Percentiles rank a stretch among this genome's conserved stretches.
Conservation (phyloP, 2,113 vertebrate genomes). For the Dipodomys stephensi region DNA sequence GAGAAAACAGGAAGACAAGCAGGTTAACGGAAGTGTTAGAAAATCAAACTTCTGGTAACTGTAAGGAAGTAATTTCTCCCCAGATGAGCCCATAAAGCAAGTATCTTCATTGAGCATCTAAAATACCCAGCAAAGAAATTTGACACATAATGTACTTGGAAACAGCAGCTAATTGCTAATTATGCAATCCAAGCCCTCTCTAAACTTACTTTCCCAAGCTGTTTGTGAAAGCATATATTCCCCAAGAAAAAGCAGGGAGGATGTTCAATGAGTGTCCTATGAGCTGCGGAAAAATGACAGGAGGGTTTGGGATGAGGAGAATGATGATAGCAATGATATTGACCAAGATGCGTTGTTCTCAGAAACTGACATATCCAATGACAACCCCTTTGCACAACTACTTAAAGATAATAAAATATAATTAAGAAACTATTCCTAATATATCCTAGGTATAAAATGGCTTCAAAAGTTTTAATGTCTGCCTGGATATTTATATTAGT, state of each 20-base stretch:
- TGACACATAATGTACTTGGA: background rate
- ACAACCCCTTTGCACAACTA: too few species aligned
- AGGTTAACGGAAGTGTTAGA: background rate
- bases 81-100: background rate
- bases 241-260: too few species aligned
- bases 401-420: too few species aligned
- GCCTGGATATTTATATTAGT: background rate
- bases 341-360: too few species aligned
- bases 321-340: too few species aligned
- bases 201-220: background rate
- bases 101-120: background rate
- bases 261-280: too few species aligned
- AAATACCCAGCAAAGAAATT: constrained; percentile 28
- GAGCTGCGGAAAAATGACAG: too few species aligned
- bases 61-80: background rate
- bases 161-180: constrained; percentile 6
- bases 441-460: background rate
- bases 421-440: background rate
- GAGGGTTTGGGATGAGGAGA: too few species aligned
- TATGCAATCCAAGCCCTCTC: background rate
- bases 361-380: too few species aligned
- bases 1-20: background rate
- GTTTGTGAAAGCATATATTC: constrained; percentile 20
- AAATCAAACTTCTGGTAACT: background rate
- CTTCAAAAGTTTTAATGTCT: background rate